phyloP scores from a whole-genome alignment of 2,797 vertebrate species.

The Bradypodion ventrale region DNA sequence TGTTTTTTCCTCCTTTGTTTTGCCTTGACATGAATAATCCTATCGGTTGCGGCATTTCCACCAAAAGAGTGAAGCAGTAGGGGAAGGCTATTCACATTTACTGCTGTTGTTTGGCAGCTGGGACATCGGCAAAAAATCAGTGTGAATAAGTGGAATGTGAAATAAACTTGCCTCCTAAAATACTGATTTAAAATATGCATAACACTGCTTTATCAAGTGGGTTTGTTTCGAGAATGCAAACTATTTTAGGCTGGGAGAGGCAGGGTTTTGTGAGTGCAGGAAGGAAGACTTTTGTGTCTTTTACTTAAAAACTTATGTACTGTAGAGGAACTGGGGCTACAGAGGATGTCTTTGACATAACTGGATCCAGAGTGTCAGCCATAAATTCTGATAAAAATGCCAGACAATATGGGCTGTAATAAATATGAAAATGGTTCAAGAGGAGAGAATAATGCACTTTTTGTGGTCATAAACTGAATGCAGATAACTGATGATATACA shows the following conservation, averaged over 20 bases:
- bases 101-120: slow-evolving; percentile 55
- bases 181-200: slow-evolving; percentile 57
- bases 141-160: slow-evolving; percentile 70
- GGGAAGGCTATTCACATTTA: slow-evolving; percentile 66
- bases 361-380: not conserved
- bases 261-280: not conserved
- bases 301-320: not conserved
- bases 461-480: not conserved
- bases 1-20: slow-evolving; percentile 3
- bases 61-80: slow-evolving; percentile 66
- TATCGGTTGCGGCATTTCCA: slow-evolving; percentile 64
- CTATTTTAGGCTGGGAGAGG: not conserved
- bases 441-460: not conserved
- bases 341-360: not conserved
- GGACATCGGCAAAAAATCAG: slow-evolving; percentile 63
- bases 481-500: not conserved
- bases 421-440: not conserved
- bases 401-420: not conserved
- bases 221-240: slow-evolving; percentile 20
- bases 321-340: not conserved
- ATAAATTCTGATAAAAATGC: not conserved
- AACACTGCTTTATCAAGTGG: not conserved
- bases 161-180: slow-evolving; percentile 71
- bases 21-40: slow-evolving; percentile 48
- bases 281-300: not conserved